Evolutionary conservation across 2,797 vertebrate species (phyloP), one percentile per base, ranked within the genome.

Genomic region (Xenops minutus): DNA sequence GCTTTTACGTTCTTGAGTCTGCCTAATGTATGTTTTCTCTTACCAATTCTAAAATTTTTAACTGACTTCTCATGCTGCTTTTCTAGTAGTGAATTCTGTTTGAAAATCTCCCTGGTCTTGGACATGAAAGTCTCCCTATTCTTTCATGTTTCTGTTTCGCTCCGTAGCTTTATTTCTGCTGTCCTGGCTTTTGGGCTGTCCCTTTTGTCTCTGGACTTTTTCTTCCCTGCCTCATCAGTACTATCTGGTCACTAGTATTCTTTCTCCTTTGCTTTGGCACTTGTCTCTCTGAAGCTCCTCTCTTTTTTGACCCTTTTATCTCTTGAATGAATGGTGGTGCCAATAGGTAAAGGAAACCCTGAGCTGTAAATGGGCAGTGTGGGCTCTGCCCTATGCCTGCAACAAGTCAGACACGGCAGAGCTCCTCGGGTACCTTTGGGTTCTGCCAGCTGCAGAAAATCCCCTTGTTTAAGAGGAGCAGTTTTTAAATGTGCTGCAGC

Each of bases 401-500:
- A 51, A 46, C 23, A 55, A 32, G 30, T 17, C 52, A 22, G 12
- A 55, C 9, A 15, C 44, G 0, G 0, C 19, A 32, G 32, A 44
- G 16, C 23, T 59, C 43, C 34, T 36, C 0, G 1, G 41, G 34
- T 76, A 23, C 39, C 19, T 3, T 37, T 12, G 21, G 44, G 21
- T 46, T 8, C 52, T 41, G 41, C 30, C 73, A 43, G 20, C n/a
- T 29, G 21, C 46, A 80, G 68, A 64, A 84, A 73, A 48, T 21
- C 6, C 7, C 6, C 29, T 14, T 55, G 14, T 44, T 68, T 77
- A 34, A 48, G 44, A 77, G 17, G 20, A 51, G 13, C 3, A 0
- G 7, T 61, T 76, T 63, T 17, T n/a, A 48, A 43, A 41, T 1
- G 1, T 9, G 54, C 7, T 23, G 7, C 18, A 63, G 37, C 46